Evolutionary conservation across 2,113 vertebrate species (phyloP).

Genomic region (Hippoglossus stenolepis): DNA sequence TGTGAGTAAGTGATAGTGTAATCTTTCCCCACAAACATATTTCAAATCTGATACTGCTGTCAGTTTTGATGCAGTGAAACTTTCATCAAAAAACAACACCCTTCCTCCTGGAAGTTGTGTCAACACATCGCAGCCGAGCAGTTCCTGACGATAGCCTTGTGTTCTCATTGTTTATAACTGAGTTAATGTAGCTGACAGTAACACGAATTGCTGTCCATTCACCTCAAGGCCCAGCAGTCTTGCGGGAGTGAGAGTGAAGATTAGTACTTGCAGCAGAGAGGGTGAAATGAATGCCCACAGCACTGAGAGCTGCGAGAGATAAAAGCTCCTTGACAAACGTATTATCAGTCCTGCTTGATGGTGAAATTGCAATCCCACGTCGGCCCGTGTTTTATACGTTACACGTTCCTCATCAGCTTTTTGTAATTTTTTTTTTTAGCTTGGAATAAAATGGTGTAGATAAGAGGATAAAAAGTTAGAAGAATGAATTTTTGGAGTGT

Average conservation of each 20-base stretch:
- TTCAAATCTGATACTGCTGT: slow-evolving; percentile 5
- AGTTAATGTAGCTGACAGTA: slow-evolving; percentile 58
- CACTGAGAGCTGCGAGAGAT: slow-evolving; percentile 35
- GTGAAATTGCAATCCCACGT: slow-evolving; percentile 29
- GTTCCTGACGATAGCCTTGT: slow-evolving; percentile 28
- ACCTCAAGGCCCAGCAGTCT: slow-evolving; percentile 45
- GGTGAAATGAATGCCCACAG: slow-evolving; percentile 41
- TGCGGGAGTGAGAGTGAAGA: slow-evolving; percentile 50
- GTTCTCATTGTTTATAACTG: slow-evolving; percentile 50
- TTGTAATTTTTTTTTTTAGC: background rate
- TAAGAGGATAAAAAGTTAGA: background rate
- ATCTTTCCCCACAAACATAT: background rate
- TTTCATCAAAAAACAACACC: slow-evolving; percentile 13
- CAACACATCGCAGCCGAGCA: slow-evolving; percentile 20
- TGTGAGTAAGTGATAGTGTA: slow-evolving; percentile 32
- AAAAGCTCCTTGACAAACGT: slow-evolving; percentile 33
- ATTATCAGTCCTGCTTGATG: slow-evolving; percentile 28
- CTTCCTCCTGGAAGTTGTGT: slow-evolving; percentile 47
- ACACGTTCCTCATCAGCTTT: background rate
- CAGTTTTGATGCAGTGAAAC: slow-evolving; percentile 34
- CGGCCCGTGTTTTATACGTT: background rate
- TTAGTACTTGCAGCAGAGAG: slow-evolving; percentile 34
- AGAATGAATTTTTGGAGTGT: background rate
- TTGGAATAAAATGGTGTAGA: background rate
- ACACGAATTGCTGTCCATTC: slow-evolving; percentile 56